phyloP scores from a whole-genome alignment of 2,888 invertebrate species.

The Drosophila cracens region DNA sequence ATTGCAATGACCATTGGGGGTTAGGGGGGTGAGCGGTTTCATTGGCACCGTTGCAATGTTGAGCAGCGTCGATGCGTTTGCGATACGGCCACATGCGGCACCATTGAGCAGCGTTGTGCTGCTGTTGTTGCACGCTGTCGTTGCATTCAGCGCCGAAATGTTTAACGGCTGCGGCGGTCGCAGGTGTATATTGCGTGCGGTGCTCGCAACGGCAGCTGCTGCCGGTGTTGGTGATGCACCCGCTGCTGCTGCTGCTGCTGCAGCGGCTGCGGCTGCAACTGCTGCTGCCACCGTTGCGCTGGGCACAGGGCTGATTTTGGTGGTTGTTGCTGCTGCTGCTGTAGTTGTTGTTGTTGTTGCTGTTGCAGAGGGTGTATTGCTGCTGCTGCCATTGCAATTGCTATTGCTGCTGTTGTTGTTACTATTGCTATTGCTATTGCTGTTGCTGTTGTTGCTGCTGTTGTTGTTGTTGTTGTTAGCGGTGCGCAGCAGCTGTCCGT shows the following conservation, averaged over 20 bases:
- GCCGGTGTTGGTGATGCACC: slow-evolving; percentile 60
- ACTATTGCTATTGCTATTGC: slow-evolving; percentile 15
- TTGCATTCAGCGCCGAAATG: slow-evolving; percentile 87
- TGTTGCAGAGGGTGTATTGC: slow-evolving; percentile 52
- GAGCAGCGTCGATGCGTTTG: slow-evolving; percentile 55
- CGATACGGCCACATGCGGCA: slow-evolving; percentile 84
- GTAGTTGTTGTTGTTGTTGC: slow-evolving; percentile 41
- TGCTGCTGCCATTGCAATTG: slow-evolving; percentile 27
- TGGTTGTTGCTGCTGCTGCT: slow-evolving; percentile 21
- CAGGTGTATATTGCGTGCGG: slow-evolving; percentile 81
- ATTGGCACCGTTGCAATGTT: slow-evolving; percentile 72
- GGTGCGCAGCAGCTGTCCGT: slow-evolving; percentile 71
- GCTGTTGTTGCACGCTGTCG: slow-evolving; percentile 33
- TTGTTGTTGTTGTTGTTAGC: slow-evolving; percentile 26
- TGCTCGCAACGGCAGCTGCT: slow-evolving; percentile 79
- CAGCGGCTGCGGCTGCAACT: slow-evolving; percentile 22
- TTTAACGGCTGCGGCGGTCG: slow-evolving; percentile 88
- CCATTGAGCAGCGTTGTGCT: slow-evolving; percentile 56
- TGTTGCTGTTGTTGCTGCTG: slow-evolving; percentile 7
- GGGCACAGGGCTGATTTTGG: slow-evolving; percentile 15
- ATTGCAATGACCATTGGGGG: slow-evolving; percentile 72
- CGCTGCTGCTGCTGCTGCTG: slow-evolving; percentile 30
- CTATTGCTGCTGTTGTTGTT: slow-evolving; percentile 24
- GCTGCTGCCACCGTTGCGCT: slow-evolving; percentile 16
- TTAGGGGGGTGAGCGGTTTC: slow-evolving; percentile 77